phyloP scores from a whole-genome alignment of 35 echinoderm and acorn worm genomes.

The Eucidaris tribuloides region DNA sequence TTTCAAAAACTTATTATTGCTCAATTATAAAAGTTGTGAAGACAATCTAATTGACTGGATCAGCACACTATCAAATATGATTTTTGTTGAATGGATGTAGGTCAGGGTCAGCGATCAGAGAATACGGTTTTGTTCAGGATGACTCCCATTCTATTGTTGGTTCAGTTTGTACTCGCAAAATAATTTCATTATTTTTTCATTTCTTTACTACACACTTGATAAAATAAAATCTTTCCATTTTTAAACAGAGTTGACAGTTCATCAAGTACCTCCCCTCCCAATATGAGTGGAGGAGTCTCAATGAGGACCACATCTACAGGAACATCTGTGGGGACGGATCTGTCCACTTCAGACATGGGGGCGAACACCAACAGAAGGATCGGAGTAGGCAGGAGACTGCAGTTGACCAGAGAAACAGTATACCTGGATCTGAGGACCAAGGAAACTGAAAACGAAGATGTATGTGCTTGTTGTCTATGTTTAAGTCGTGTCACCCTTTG shows the following conservation, averaged over 20 bases:
- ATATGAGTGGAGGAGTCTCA: conserved; percentile 1
- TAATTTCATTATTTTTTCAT: too few relatives aligned
- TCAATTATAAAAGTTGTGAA: too few relatives aligned
- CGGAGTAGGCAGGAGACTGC: background rate
- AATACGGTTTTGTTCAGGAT: too few relatives aligned
- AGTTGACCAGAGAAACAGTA: conserved; percentile 57
- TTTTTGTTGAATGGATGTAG: too few relatives aligned
- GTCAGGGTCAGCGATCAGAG: too few relatives aligned
- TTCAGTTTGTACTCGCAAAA: too few relatives aligned
- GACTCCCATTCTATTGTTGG: too few relatives aligned
- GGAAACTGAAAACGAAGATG: conserved; percentile 38
- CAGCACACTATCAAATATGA: too few relatives aligned
- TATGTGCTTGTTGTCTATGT: background rate
- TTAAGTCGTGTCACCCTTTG: background rate
- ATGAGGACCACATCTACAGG: background rate
- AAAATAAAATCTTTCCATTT: too few relatives aligned
- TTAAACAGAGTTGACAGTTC: conserved; percentile 5
- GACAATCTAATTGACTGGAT: too few relatives aligned
- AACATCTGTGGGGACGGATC: conserved; percentile 1
- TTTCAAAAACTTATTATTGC: too few relatives aligned
- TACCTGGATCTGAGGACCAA: conserved; percentile 71
- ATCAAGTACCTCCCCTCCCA: background rate
- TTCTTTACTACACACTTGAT: too few relatives aligned
- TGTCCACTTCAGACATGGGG: conserved; percentile 1
- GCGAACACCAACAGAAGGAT: background rate